phyloP scores from a whole-genome alignment of 2,113 vertebrate genomes.

The Phodopus roborovskii region DNA sequence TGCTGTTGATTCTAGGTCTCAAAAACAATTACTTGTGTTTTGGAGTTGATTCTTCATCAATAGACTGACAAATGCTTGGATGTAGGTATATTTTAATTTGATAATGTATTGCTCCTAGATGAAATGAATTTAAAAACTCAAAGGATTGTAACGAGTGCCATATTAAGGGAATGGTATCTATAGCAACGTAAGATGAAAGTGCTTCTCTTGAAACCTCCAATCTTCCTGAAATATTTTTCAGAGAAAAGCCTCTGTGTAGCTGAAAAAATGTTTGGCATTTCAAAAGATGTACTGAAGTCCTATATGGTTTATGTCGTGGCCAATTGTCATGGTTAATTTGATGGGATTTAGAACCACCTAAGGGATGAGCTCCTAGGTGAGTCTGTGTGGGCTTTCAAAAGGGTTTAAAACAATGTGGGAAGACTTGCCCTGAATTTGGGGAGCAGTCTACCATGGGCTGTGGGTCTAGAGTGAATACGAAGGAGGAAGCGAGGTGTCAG shows the following conservation, averaged over 20 bases:
- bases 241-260: not conserved
- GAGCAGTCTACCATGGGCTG: not conserved
- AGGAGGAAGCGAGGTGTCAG: not conserved
- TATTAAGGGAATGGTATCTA: conserved; percentile 57
- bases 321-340: not conserved
- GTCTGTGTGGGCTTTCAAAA: not conserved
- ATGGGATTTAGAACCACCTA: not conserved
- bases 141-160: not conserved
- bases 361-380: not conserved
- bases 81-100: conserved; percentile 33
- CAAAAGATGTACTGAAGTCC: conserved; percentile 40
- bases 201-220: conserved; percentile 36
- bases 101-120: conserved; percentile 10
- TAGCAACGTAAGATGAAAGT: conserved; percentile 51
- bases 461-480: not conserved
- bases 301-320: not conserved
- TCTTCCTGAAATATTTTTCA: conserved; percentile 41
- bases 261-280: conserved; percentile 35
- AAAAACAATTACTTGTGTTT: conserved; percentile 36
- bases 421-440: not conserved
- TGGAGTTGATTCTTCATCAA: conserved; percentile 48
- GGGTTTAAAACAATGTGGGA: not conserved
- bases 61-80: not conserved
- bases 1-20: not conserved
- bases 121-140: conserved; percentile 55